Conservation (phyloP, 30 jellyfish, hydroid and myxozoan species). For the Cassiopea xamachana region DNA sequence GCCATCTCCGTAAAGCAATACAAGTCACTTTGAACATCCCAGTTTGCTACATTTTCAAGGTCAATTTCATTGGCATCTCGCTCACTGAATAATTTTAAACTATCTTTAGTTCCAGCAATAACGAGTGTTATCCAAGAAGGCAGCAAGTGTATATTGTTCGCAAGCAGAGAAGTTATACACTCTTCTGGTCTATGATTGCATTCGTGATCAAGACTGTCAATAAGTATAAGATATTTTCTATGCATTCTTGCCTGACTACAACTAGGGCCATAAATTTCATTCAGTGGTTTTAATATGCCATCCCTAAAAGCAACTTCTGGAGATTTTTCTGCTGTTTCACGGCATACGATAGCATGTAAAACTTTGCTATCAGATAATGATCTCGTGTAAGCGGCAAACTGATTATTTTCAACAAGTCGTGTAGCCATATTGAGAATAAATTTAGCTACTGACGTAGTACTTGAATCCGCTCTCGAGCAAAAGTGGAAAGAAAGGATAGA, state of each 20-base stretch:
- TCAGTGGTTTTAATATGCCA: slow-evolving; percentile 61
- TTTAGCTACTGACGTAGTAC: slow-evolving; percentile 49
- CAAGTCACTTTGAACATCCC: slow-evolving; percentile 78
- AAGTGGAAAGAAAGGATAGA: slow-evolving; percentile 66
- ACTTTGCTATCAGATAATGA: slow-evolving; percentile 18
- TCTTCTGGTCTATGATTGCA: slow-evolving; percentile 61
- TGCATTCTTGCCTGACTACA: too few species aligned
- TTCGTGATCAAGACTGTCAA: slow-evolving; percentile 63
- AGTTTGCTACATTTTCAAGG: slow-evolving; percentile 59
- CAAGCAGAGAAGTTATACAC: slow-evolving; percentile 50
- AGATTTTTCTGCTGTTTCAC: slow-evolving; percentile 37
- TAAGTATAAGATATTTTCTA: slow-evolving; percentile 25
- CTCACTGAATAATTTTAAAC: slow-evolving; percentile 30
- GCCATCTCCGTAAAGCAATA: slow-evolving; percentile 53
- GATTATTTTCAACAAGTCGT: slow-evolving; percentile 47
- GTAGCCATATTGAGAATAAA: slow-evolving; percentile 67
- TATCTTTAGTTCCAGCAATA: slow-evolving; percentile 52
- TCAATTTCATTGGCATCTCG: slow-evolving; percentile 10
- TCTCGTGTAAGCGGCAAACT: slow-evolving; percentile 37
- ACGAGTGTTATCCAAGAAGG: slow-evolving; percentile 67
- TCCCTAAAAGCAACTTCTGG: slow-evolving; percentile 56
- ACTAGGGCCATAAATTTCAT: slow-evolving; percentile 4
- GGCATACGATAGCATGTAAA: background rate
- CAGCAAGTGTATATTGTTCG: slow-evolving; percentile 32
- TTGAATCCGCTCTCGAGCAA: slow-evolving; percentile 43